A percentile compares a stretch with the other conserved stretches of the same genome.
Conservation (phyloP, 2,113 vertebrate genomes). For the Oryzias curvinotus region DNA sequence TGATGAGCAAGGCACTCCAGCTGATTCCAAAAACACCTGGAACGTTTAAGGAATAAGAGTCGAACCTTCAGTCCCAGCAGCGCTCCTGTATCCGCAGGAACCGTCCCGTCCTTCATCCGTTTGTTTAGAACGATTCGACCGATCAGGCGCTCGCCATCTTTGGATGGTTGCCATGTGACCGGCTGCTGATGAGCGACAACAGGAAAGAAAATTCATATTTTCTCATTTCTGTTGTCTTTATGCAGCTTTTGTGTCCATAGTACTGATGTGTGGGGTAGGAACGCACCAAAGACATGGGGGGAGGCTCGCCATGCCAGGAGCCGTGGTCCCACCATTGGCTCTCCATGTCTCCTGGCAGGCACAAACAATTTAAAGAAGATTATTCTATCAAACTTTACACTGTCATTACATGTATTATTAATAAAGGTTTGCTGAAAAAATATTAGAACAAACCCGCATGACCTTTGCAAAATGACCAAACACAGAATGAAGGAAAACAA, state of each 20-base stretch:
- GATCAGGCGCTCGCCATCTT: constrained; percentile 94
- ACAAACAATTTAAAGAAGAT: neutral
- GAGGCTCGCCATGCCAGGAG: constrained; percentile 89
- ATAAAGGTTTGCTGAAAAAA: too few species aligned
- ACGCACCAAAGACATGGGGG: constrained; percentile 92
- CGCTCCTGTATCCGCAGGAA: constrained; percentile 89
- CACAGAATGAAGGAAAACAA: too few species aligned
- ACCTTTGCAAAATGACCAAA: too few species aligned
- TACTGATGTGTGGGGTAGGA: constrained; percentile 59
- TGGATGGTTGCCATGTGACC: constrained; percentile 95
- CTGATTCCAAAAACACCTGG: neutral
- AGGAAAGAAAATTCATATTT: neutral
- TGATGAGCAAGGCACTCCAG: constrained; percentile 6
- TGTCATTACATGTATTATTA: too few species aligned
- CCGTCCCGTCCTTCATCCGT: constrained; percentile 90
- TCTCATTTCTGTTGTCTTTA: too few species aligned
- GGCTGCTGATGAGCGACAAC: constrained; percentile 79
- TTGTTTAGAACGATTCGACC: constrained; percentile 96
- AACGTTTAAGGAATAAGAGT: too few species aligned
- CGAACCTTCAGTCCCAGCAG: constrained; percentile 94
- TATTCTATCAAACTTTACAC: too few species aligned
- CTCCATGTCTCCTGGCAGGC: constrained; percentile 90
- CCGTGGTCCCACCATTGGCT: constrained; percentile 94
- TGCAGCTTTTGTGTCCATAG: too few species aligned
- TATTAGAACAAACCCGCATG: too few species aligned